Base-by-base conservation (phyloP, 2,113 vertebrate species). In the Callorhinus ursinus region DNA sequence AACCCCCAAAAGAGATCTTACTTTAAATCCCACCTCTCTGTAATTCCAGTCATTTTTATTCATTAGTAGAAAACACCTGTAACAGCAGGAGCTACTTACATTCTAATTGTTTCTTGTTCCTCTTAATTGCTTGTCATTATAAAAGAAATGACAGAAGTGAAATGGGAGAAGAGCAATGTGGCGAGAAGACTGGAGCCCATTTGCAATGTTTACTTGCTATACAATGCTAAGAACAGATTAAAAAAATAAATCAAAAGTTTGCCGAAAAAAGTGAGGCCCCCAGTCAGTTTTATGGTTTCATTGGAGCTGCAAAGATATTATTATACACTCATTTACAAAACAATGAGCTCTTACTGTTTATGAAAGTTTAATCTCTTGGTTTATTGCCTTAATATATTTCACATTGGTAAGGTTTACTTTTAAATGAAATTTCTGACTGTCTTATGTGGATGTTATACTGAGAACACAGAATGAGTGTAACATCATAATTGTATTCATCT, bases 271-370 rank as follows among this genome's bases (percentile, higher is more conserved):
- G 96, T 97, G 94, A 98, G 96, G 96, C 77, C 55, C 69, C 97
- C 96, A 98, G 97, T 98, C 98, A 98, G 97, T 98, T 99, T 99
- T 98, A 98, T 89, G 42, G 98, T 98, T 98, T 99, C 99, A 98
- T 98, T 98, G 98, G 98, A 98, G 98, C 98, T 99, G 97, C 98
- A 98, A 98, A 99, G 98, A 98, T 71, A 95, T 99, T 99, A 99
- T 99, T 99, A 99, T 98, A 98, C 97, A 98, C 98, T 99, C 99
- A 99, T 99, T 99, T 99, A 99, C 99, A 99, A 99, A 99, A 99
- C 99, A 99, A 99, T 98, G 98, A 98, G 98, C 99, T 99, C 99
- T 98, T 98, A 98, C 98, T 98, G 99, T 99, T 99, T 99, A 98
- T 99, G 98, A 99, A 99, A 99, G 98, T 99, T 99, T 99, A 99